phyloP scores from a whole-genome alignment of 2,113 vertebrate genomes.

The Lasiurus cinereus region DNA sequence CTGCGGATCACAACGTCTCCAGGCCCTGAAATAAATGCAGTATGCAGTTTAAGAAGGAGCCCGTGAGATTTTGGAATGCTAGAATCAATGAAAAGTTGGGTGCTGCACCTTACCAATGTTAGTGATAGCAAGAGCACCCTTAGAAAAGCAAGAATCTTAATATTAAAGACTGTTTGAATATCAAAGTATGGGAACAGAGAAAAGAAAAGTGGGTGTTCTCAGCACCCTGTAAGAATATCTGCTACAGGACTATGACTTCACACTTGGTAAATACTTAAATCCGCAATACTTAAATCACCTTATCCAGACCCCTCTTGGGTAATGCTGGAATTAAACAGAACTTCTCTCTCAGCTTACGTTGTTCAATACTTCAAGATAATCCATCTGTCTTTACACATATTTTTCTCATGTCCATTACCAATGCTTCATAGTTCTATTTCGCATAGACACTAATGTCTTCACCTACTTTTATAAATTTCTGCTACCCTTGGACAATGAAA shows the following conservation, averaged over 20 bases:
- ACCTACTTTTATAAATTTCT: slow-evolving; percentile 38
- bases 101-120: neutral
- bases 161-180: neutral
- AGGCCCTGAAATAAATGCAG: slow-evolving; percentile 19
- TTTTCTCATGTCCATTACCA: neutral
- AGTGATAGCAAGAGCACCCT: neutral
- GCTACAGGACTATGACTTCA: neutral
- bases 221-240: neutral
- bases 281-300: neutral
- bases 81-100: slow-evolving; percentile 14
- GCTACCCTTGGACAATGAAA: neutral
- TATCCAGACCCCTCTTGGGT: neutral
- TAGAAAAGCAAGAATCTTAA: slow-evolving; percentile 47
- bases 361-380: neutral
- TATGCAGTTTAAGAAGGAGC: neutral
- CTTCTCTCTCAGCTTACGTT: slow-evolving; percentile 31
- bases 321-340: slow-evolving; percentile 54
- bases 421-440: slow-evolving; percentile 23
- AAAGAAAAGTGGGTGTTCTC: neutral
- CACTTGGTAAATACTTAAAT: neutral
- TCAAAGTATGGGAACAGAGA: neutral
- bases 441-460: neutral
- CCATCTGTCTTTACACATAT: slow-evolving; percentile 13
- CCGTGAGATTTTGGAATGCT: neutral
- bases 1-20: neutral